Percentiles rank a stretch among this genome's conserved stretches.
Conservation (phyloP, 1,140 invertebrate genomes). For the Polyergus mexicanus region DNA sequence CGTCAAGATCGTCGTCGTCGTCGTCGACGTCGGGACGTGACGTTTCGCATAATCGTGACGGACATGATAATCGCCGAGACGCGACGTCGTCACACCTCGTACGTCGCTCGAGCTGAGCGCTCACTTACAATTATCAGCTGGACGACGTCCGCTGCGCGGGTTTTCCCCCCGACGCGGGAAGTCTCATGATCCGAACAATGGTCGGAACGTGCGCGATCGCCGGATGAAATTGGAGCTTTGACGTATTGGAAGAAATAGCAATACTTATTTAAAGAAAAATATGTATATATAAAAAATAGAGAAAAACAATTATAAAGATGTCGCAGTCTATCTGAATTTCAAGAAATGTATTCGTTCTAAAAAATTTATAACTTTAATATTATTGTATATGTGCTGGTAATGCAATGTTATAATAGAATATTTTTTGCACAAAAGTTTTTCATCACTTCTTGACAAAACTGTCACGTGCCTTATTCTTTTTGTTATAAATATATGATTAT, state of each 20-base stretch:
- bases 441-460: neutral
- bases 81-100: constrained; percentile 74
- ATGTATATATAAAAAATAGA: neutral
- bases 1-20: constrained; percentile 11
- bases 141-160: constrained; percentile 46
- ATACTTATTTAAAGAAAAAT: neutral
- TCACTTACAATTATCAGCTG: constrained; percentile 71
- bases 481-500: neutral
- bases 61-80: constrained; percentile 81
- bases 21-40: constrained; percentile 67
- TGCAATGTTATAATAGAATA: neutral
- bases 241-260: neutral
- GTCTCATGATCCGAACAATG: neutral
- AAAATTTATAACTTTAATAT: neutral
- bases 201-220: constrained; percentile 36
- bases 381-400: neutral
- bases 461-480: neutral
- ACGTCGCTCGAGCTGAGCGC: constrained; percentile 54
- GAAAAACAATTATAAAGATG: neutral
- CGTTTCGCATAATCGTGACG: constrained; percentile 80
- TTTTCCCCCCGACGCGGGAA: neutral
- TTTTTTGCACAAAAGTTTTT: neutral
- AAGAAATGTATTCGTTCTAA: neutral
- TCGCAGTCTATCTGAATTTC: neutral
- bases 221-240: constrained; percentile 13